Evolutionary conservation across 2,888 invertebrate genomes (phyloP).

Genomic region (Eupsilia transversa): DNA sequence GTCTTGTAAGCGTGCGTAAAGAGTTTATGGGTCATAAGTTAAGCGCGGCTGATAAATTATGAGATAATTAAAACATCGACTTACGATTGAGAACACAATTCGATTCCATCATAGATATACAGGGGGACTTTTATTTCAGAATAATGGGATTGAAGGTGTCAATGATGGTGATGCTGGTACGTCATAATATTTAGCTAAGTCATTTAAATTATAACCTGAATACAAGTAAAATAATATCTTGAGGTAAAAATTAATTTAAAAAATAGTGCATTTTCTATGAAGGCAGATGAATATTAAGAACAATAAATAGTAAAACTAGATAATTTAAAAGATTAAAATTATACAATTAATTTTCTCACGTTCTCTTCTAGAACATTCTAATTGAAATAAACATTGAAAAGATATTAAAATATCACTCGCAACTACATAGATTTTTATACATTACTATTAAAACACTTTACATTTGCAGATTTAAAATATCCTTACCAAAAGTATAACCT

Average conservation of each 20-base stretch:
- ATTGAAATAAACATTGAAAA: no score
- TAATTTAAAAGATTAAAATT: no score
- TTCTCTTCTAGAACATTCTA: no score
- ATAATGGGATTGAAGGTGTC: not conserved
- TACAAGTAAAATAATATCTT: not conserved
- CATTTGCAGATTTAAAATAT: not conserved
- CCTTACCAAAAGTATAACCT: not conserved
- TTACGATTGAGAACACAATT: constrained; percentile 23
- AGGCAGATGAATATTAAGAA: no score
- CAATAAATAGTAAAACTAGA: no score
- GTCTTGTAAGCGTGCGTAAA: constrained; percentile 21
- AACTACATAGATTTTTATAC: not conserved
- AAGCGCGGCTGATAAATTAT: constrained; percentile 43
- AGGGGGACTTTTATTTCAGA: not conserved
- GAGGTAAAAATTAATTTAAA: not conserved
- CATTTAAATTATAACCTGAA: not conserved
- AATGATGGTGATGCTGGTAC: not conserved
- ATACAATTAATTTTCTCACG: no score
- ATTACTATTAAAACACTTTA: not conserved
- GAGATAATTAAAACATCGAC: constrained; percentile 38
- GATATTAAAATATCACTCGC: no score
- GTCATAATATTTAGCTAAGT: not conserved
- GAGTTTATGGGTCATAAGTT: constrained; percentile 40
- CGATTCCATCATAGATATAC: not conserved
- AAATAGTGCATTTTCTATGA: no score